phyloP scores from a whole-genome alignment of 1,140 invertebrate species.

The Heterodera carotae region DNA sequence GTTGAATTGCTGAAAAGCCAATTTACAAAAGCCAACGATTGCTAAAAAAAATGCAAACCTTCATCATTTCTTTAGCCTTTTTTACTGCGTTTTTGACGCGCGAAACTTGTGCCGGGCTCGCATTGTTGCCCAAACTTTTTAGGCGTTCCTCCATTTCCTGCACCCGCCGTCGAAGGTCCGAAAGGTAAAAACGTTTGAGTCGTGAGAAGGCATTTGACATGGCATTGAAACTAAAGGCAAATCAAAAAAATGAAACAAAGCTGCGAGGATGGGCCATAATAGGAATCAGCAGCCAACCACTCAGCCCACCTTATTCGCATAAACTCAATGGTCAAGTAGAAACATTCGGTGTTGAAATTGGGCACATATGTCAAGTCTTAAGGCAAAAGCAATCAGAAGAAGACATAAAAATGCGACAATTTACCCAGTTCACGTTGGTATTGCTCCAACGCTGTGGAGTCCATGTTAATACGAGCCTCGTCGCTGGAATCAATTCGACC shows the following conservation, averaged over 20 bases:
- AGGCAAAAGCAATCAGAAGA: slow-evolving; percentile 11
- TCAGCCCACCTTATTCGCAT: slow-evolving; percentile 83
- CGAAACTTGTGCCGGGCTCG: background rate
- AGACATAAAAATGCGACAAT: slow-evolving; percentile 53
- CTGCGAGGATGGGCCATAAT: no score
- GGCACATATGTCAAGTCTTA: slow-evolving; percentile 69
- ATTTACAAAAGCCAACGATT: background rate
- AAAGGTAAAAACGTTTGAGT: slow-evolving; percentile 12
- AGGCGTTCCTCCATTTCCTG: slow-evolving; percentile 76
- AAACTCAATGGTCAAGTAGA: slow-evolving; percentile 89
- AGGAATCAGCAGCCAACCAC: slow-evolving; percentile 78
- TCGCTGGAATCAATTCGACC: slow-evolving; percentile 78
- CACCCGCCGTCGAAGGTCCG: slow-evolving; percentile 79
- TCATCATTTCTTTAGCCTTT: slow-evolving; percentile 15
- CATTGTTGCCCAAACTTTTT: background rate
- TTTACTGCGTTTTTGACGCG: background rate
- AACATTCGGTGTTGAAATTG: slow-evolving; percentile 92
- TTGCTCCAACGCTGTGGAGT: slow-evolving; percentile 77
- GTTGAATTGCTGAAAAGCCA: slow-evolving; percentile 23
- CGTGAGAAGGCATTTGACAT: slow-evolving; percentile 17
- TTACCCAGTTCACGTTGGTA: slow-evolving; percentile 76
- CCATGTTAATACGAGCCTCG: slow-evolving; percentile 81
- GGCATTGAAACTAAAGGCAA: slow-evolving; percentile 7
- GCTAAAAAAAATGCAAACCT: background rate
- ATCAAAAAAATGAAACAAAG: background rate